Evolutionary conservation across 2,888 invertebrate species (phyloP), one percentile per base, ranked within the genome.

Genomic region (Agrypnus murinus): DNA sequence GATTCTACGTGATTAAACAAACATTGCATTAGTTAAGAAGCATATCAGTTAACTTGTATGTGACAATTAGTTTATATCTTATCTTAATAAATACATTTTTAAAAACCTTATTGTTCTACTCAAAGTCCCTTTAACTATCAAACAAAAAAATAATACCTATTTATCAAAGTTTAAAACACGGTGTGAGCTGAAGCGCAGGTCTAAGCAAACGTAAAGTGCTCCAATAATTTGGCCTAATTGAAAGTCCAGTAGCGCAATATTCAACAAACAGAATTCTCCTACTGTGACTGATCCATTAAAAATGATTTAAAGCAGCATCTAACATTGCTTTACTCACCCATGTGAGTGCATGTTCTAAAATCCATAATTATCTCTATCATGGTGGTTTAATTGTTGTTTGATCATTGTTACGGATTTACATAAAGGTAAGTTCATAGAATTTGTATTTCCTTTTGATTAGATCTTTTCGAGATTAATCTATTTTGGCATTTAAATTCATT

Each of bases 181-280:
- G 25, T 17, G 17, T 17, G 40, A 12, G 60, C 31, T 36, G 12
- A 19, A 58, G 69, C 69, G 69, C 69, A 69, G 50, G 58, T 50
- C 64, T 36, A 5, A n/a, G 12, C 40, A 46, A 48, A 58, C 64
- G 40, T 50, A 69, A 69, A 65, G 40, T 50, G 32, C 64, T 59
- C 50, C 59, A 69, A 69, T 69, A 48, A 69, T 69, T 64, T 43
- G 64, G 58, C 36, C 64, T 65, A 70, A 70, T 70, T 70, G 69
- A 65, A 70, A 43, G 60, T 40, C 50, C 69, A 70, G 59, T 70
- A 65, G 69, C 59, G 65, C 65, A 65, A 70, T 65, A 65, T 59
- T 65, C 69, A 69, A 69, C 64, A 69, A 58, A 64, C 69, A 59
- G 65, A 70, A 70, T 65, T 70, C 60, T 70, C 65, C 63, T 55